Conservation (phyloP, 1,140 invertebrate genomes). For the Lepeophtheirus salmonis region DNA sequence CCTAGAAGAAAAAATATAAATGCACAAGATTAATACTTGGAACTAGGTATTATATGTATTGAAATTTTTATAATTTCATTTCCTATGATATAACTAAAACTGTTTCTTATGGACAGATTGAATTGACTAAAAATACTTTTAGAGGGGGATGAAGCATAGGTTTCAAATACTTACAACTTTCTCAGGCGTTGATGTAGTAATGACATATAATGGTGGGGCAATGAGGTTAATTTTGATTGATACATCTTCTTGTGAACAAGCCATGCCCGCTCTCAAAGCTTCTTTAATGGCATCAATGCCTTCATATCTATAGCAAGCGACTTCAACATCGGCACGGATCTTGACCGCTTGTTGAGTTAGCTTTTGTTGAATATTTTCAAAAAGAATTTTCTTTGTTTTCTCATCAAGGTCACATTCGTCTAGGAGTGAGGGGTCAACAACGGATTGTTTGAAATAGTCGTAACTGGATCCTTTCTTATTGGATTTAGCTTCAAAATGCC, state of each 20-base stretch:
- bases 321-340: constrained; percentile 92
- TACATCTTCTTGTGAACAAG: constrained; percentile 72
- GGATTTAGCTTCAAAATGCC: constrained; percentile 94
- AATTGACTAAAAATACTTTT: constrained; percentile 5
- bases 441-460: constrained; percentile 96
- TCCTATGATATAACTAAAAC: no score
- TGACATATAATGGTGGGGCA: constrained; percentile 87
- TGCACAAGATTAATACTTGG: constrained; percentile 96
- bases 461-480: constrained; percentile 89
- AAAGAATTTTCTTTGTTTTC: constrained; percentile 59
- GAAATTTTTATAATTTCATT: no score
- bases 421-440: constrained; percentile 74
- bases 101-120: no score
- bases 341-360: constrained; percentile 95
- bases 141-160: neutral
- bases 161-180: constrained; percentile 11
- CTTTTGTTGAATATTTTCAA: constrained; percentile 87
- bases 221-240: constrained; percentile 98
- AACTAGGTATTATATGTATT: constrained; percentile 38
- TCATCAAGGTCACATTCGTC: constrained; percentile 91
- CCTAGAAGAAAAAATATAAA: no score
- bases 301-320: constrained; percentile 71
- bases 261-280: constrained; percentile 75
- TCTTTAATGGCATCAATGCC: constrained; percentile 93
- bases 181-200: constrained; percentile 10